Conservation (phyloP, 2,797 vertebrate genomes). For the Schizopygopsis malacanthus region DNA sequence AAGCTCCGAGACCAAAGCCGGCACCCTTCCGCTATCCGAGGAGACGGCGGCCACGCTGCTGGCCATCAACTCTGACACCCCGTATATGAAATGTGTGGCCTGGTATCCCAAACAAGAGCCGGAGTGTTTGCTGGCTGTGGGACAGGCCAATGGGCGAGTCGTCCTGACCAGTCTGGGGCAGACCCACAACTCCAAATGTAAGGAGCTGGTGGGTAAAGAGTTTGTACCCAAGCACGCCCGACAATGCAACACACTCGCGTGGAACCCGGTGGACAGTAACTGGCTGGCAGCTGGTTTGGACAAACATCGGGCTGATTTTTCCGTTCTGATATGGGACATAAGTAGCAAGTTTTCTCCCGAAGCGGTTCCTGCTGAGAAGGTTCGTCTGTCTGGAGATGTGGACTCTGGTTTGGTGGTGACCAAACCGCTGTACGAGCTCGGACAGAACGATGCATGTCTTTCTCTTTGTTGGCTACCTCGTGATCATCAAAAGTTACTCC, state of each 20-base stretch:
- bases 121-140: slow-evolving; percentile 94
- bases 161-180: slow-evolving; percentile 96
- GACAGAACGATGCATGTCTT: slow-evolving; percentile 96
- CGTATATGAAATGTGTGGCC: slow-evolving; percentile 98
- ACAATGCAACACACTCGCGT: slow-evolving; percentile 95
- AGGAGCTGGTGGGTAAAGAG: slow-evolving; percentile 95
- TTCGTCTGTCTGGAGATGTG: slow-evolving; percentile 86
- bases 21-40: slow-evolving; percentile 88
- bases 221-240: slow-evolving; percentile 97
- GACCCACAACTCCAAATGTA: slow-evolving; percentile 92
- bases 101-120: slow-evolving; percentile 98
- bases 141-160: slow-evolving; percentile 95
- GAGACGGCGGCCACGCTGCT: slow-evolving; percentile 92
- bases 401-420: slow-evolving; percentile 90
- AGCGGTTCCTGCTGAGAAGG: slow-evolving; percentile 85
- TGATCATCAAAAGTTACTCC: slow-evolving; percentile 93
- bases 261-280: slow-evolving; percentile 95
- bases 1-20: slow-evolving; percentile 86
- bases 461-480: slow-evolving; percentile 97
- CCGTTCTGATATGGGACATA: slow-evolving; percentile 97
- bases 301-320: slow-evolving; percentile 97
- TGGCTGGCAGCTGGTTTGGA: slow-evolving; percentile 95
- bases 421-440: slow-evolving; percentile 93
- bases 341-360: slow-evolving; percentile 93
- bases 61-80: slow-evolving; percentile 96